Evolutionary conservation across 2,888 invertebrate species (phyloP).

Genomic region (Lasioglossum vierecki): DNA sequence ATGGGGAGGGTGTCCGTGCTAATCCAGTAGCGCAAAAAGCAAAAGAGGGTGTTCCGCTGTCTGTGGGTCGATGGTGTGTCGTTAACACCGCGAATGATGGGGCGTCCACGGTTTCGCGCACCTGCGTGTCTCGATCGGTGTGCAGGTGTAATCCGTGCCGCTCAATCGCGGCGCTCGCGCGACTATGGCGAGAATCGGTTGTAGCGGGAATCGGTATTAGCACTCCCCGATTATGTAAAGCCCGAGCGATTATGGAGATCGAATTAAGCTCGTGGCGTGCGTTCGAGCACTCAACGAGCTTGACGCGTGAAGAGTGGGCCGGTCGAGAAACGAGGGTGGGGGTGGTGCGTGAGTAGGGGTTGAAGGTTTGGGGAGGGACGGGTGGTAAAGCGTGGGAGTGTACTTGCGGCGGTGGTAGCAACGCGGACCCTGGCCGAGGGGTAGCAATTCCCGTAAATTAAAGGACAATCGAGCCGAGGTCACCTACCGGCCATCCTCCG

Average conservation of each 20-base stretch:
- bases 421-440: conserved; percentile 29
- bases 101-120: conserved; percentile 21
- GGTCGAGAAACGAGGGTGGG: background rate
- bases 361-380: conserved; percentile 11
- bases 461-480: conserved; percentile 81
- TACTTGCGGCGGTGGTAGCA: conserved; percentile 52
- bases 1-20: background rate
- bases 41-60: background rate
- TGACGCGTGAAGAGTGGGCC: conserved; percentile 63
- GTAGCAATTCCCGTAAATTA: conserved; percentile 80
- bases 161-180: conserved; percentile 65
- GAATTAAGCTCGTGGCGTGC: conserved; percentile 74
- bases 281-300: conserved; percentile 60
- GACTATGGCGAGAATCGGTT: conserved; percentile 69
- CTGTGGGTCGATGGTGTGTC: background rate
- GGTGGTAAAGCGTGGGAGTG: conserved; percentile 31
- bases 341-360: conserved; percentile 5
- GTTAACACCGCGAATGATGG: conserved; percentile 27
- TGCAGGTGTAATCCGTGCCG: conserved; percentile 71
- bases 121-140: conserved; percentile 42
- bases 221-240: conserved; percentile 76
- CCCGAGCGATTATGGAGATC: conserved; percentile 78
- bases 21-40: conserved; percentile 1
- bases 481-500: conserved; percentile 62
- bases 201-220: conserved; percentile 71